Evolutionary conservation across 2,888 invertebrate genomes (phyloP).

Genomic region (Dasypogon diadema): DNA sequence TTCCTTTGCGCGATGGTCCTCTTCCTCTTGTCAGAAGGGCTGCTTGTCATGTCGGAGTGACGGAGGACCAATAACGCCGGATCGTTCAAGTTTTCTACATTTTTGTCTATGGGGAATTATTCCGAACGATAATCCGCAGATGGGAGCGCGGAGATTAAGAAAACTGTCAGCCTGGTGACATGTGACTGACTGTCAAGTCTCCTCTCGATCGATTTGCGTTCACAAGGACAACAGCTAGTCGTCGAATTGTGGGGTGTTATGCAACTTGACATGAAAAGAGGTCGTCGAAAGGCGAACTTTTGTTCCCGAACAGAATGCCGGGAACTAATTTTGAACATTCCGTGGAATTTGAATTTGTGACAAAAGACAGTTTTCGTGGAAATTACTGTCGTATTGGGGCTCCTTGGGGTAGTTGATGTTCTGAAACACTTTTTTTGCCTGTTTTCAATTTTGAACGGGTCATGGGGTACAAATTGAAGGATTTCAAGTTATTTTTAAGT

Average conservation of each 20-base stretch:
- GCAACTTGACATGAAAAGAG: constrained; percentile 28
- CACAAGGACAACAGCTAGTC: constrained; percentile 21
- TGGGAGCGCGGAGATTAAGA: background rate
- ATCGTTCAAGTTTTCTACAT: background rate
- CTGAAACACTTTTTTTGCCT: no score
- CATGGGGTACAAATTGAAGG: no score
- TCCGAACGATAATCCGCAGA: background rate
- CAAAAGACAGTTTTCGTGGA: background rate
- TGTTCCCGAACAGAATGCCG: background rate
- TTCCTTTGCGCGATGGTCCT: background rate
- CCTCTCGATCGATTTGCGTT: constrained; percentile 38
- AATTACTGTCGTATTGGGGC: no score
- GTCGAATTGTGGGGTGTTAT: constrained; percentile 18
- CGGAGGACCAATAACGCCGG: background rate
- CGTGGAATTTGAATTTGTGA: background rate
- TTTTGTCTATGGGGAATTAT: background rate
- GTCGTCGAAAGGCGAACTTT: background rate
- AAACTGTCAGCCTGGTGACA: constrained; percentile 14
- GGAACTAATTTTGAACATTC: background rate
- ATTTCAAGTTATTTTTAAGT: no score
- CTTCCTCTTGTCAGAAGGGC: constrained; percentile 5
- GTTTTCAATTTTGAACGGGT: no score
- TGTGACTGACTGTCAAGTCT: constrained; percentile 32
- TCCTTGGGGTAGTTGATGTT: no score
- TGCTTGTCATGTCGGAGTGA: background rate